Evolutionary conservation across 2,797 vertebrate species (phyloP).

Genomic region (Pseudochromis fuscus): DNA sequence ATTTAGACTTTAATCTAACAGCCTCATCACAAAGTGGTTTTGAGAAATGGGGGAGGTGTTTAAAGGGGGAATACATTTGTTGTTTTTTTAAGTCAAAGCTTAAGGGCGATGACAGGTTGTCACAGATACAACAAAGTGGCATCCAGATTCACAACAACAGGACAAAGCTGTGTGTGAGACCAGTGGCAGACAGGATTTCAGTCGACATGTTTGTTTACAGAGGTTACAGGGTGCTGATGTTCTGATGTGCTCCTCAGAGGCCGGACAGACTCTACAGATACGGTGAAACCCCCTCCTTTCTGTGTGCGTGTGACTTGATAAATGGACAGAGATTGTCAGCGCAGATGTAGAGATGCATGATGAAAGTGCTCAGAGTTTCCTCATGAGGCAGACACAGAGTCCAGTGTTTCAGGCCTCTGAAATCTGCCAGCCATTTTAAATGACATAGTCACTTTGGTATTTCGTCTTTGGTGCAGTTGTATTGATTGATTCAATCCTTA

Average conservation of each 20-base stretch:
- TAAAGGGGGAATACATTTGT: neutral
- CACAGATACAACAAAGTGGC: neutral
- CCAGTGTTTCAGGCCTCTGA: conserved; percentile 22
- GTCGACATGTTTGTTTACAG: conserved; percentile 49
- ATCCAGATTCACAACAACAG: conserved; percentile 5
- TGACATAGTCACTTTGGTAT: too few relatives aligned
- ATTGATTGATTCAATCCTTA: neutral
- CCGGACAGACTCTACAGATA: conserved; percentile 12
- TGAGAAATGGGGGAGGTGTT: neutral
- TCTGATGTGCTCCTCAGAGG: conserved; percentile 47
- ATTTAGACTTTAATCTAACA: too few relatives aligned
- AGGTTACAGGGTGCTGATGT: conserved; percentile 22
- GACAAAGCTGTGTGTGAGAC: neutral
- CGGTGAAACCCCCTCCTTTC: conserved; percentile 8
- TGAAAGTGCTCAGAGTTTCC: conserved; percentile 48
- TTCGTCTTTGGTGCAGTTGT: neutral
- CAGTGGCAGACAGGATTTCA: neutral
- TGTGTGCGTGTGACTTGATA: conserved; percentile 35
- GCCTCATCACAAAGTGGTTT: too few relatives aligned
- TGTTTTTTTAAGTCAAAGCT: neutral
- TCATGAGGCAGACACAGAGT: conserved; percentile 23
- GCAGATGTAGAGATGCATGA: conserved; percentile 58
- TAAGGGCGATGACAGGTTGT: neutral
- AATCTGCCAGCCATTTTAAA: conserved; percentile 12
- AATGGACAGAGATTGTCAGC: conserved; percentile 56